Percentiles rank a stretch among this genome's conserved stretches.
Evolutionary conservation across 2,113 vertebrate species (phyloP).

Genomic region (Pogona vitticeps): DNA sequence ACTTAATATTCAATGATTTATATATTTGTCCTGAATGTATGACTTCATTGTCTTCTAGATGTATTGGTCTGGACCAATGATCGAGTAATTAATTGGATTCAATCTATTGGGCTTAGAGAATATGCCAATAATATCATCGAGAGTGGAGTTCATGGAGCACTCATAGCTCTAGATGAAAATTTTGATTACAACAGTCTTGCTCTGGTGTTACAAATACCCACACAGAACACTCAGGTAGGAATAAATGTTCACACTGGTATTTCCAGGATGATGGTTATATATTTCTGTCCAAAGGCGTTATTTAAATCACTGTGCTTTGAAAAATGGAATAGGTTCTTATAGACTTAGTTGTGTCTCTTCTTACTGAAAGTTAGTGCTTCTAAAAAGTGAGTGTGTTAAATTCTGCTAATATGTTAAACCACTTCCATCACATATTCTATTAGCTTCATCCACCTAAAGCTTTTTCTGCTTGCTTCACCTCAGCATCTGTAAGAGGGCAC

Average conservation of each 20-base stretch:
- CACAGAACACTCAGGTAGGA: conserved; percentile 94
- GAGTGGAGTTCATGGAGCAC: conserved; percentile 90
- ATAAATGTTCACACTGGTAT: neutral
- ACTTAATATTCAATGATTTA: neutral
- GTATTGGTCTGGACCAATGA: conserved; percentile 97
- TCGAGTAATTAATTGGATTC: conserved; percentile 94
- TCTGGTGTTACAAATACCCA: conserved; percentile 94
- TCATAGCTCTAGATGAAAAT: conserved; percentile 91
- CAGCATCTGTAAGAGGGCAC: neutral
- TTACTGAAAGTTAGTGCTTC: neutral
- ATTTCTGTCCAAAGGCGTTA: neutral
- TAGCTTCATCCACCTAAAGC: neutral
- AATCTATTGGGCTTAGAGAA: conserved; percentile 92
- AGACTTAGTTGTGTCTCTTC: neutral
- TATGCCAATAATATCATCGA: conserved; percentile 89
- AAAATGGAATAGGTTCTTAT: neutral
- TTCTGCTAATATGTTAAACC: neutral
- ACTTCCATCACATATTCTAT: neutral
- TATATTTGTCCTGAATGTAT: neutral
- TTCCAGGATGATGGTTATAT: neutral
- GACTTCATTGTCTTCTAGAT: conserved; percentile 72
- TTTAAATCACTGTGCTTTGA: neutral
- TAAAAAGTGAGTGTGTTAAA: neutral
- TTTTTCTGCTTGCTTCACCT: neutral
- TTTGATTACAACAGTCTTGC: conserved; percentile 95